phyloP scores from a whole-genome alignment of 64 coral and sea anemone genomes.

The Montipora sp. region DNA sequence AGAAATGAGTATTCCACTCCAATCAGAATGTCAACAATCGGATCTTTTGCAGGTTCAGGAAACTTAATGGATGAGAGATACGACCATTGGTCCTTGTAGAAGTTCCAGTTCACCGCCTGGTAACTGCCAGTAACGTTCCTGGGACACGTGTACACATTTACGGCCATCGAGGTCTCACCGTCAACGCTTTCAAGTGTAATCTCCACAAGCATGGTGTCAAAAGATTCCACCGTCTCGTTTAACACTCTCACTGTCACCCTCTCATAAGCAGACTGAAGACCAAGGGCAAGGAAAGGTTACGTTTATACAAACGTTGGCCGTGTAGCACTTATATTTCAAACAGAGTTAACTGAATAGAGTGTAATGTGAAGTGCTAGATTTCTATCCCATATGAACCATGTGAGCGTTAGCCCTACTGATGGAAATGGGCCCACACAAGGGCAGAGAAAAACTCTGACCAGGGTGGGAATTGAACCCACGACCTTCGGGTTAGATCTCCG shows the following conservation, averaged over 20 bases:
- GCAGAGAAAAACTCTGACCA: too few relatives aligned
- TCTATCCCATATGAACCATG: too few relatives aligned
- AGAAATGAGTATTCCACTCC: constrained; percentile 59
- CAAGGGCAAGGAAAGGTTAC: background rate
- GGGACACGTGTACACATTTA: background rate
- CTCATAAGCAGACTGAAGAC: constrained; percentile 8
- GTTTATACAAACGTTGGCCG: too few relatives aligned
- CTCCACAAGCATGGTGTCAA: constrained; percentile 40
- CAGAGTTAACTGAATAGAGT: too few relatives aligned
- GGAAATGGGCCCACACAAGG: too few relatives aligned
- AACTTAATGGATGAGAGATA: background rate
- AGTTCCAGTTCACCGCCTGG: background rate
- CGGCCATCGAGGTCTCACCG: background rate
- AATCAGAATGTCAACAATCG: constrained; percentile 70
- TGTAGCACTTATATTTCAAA: too few relatives aligned
- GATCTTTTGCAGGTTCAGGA: background rate
- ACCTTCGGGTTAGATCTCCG: too few relatives aligned
- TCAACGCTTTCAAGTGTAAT: constrained; percentile 51
- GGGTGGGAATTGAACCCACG: too few relatives aligned
- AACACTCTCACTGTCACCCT: constrained; percentile 45
- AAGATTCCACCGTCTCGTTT: constrained; percentile 62
- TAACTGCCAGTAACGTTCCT: constrained; percentile 31
- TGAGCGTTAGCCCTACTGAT: too few relatives aligned
- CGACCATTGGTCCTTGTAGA: background rate
- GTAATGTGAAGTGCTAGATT: too few relatives aligned